phyloP scores from a whole-genome alignment of 2,113 vertebrate species.

The Pachycephala philippinensis region DNA sequence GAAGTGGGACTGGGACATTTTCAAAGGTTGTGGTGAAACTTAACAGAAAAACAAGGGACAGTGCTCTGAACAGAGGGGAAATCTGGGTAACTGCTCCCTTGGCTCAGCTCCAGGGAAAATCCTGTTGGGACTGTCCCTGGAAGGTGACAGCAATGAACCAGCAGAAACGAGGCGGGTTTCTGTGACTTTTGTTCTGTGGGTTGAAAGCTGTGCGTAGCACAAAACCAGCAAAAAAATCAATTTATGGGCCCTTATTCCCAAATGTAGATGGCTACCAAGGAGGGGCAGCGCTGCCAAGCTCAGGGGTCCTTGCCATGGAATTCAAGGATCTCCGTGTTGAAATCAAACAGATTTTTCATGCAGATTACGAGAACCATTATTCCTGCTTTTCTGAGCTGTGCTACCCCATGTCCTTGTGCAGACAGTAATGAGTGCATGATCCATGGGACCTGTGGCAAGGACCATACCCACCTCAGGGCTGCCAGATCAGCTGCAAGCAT shows the following conservation, averaged over 20 bases:
- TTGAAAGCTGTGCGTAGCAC: neutral
- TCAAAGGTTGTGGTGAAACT: neutral
- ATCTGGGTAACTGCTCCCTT: neutral
- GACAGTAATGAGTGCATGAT: neutral
- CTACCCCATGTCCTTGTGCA: neutral
- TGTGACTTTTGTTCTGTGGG: neutral
- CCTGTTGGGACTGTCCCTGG: accelerated
- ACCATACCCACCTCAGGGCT: neutral
- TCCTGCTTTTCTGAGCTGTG: neutral
- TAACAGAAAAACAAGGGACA: neutral
- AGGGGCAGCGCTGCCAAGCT: neutral
- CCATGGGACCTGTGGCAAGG: neutral
- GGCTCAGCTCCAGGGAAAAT: neutral
- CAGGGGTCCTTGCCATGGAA: neutral
- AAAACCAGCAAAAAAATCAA: neutral
- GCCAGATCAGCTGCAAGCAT: neutral
- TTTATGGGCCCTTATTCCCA: neutral
- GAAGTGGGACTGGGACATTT: neutral
- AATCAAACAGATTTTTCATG: neutral
- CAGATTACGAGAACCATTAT: neutral
- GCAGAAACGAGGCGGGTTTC: neutral
- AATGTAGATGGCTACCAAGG: neutral
- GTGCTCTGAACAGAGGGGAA: neutral
- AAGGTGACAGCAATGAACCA: neutral
- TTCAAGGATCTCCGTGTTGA: neutral